Conservation (phyloP, 2,797 vertebrate genomes). For the Pteropus rufus region DNA sequence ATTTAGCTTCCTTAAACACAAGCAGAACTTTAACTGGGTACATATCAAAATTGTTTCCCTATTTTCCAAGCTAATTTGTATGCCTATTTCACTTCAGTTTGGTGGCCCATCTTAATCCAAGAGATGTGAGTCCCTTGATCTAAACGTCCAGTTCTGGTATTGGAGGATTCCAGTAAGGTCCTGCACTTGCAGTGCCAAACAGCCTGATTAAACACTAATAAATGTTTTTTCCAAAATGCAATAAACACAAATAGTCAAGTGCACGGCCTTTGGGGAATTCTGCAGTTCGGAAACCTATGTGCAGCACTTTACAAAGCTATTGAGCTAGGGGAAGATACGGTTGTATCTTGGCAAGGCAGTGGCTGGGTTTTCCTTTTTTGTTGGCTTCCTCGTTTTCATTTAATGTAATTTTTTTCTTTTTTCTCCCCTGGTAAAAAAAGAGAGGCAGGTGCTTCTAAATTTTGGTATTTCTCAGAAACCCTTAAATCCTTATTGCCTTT, state of each 20-base stretch:
- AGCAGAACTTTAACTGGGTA: conserved; percentile 37
- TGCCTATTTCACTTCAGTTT: background rate
- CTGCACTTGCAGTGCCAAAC: background rate
- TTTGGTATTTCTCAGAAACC: conserved; percentile 16
- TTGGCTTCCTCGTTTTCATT: background rate
- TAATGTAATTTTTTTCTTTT: background rate
- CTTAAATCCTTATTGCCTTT: conserved; percentile 7
- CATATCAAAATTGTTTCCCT: background rate
- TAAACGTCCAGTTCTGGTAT: background rate
- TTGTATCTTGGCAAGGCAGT: background rate
- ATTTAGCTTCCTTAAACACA: conserved; percentile 22
- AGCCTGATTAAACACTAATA: background rate
- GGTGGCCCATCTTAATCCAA: background rate
- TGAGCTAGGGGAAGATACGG: background rate
- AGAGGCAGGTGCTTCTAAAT: background rate
- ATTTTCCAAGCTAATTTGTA: background rate
- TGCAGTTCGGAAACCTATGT: background rate
- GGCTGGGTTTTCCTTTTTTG: background rate
- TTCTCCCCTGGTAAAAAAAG: background rate
- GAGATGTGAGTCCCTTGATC: background rate
- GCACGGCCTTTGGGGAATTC: background rate
- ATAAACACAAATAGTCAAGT: background rate
- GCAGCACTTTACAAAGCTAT: background rate
- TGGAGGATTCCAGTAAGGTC: background rate
- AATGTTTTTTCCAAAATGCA: conserved; percentile 2